These are phyloP conservation scores for Apodemus agrarius DNA, from an alignment of 2,797 vertebrate species.

Conservation along the genomic window DNA sequence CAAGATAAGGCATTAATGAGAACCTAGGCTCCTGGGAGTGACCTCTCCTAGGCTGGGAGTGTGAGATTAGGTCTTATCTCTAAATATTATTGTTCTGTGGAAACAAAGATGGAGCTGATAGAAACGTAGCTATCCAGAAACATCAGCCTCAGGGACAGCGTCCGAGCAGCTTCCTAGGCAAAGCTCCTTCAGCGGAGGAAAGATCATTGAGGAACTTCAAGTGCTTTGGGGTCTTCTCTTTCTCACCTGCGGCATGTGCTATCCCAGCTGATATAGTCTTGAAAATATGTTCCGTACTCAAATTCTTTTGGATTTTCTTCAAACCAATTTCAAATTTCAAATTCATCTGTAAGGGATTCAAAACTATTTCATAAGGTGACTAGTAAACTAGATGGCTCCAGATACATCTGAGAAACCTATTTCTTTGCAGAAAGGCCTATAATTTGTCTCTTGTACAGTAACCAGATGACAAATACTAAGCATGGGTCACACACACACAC, in stretches of 20 bases:
- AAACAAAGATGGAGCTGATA: neutral
- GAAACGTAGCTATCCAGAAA: neutral
- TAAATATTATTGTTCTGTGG: neutral
- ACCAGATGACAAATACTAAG: neutral
- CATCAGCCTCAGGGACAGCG: neutral
- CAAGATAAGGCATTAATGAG: neutral
- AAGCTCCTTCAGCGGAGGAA: neutral
- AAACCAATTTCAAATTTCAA: conserved; percentile 22
- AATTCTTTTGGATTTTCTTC: neutral
- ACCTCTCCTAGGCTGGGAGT: neutral
- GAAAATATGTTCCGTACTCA: neutral
- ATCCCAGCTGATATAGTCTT: neutral
- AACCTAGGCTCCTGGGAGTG: neutral
- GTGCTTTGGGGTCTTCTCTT: neutral
- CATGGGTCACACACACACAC: neutral
- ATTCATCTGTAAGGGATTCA: neutral
- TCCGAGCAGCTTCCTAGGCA: neutral
- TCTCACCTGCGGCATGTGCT: neutral
- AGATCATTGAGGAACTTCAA: neutral
- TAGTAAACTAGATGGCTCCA: neutral
- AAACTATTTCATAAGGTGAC: conserved; percentile 36
- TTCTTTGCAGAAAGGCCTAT: neutral
- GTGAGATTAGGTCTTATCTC: conserved; percentile 6
- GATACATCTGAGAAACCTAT: neutral
- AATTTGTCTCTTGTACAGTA: conserved; percentile 35